Evolutionary conservation across 2,797 vertebrate species (phyloP).

Genomic region (Antrozous pallidus): DNA sequence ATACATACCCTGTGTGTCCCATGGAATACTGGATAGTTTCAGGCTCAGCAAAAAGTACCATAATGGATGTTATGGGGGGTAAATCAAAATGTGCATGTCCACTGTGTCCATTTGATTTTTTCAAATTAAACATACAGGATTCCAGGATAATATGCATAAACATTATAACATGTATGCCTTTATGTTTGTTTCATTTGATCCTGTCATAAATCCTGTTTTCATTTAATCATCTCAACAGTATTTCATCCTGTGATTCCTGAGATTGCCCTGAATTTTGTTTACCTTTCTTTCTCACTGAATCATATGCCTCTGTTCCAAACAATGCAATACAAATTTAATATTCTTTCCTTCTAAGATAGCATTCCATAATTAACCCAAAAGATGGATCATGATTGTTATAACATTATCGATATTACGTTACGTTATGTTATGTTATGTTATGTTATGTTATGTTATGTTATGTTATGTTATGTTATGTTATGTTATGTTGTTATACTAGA

Average conservation of each 20-base stretch:
- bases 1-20: rapidly evolving
- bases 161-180: not conserved
- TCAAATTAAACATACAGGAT: not conserved
- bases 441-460: not conserved
- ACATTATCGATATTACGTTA: not conserved
- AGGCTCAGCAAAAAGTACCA: not conserved
- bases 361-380: not conserved
- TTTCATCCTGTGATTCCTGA: not conserved
- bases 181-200: not conserved
- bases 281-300: not conserved
- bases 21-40: not conserved
- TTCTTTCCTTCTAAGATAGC: not conserved
- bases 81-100: not conserved
- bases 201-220: not conserved
- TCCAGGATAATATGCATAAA: not conserved
- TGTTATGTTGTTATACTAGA: too few species aligned
- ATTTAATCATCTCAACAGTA: not conserved
- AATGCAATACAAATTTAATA: not conserved
- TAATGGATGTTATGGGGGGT: rapidly evolving
- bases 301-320: not conserved
- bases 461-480: too few species aligned
- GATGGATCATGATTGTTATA: not conserved
- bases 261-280: not conserved
- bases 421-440: not conserved
- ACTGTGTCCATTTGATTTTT: not conserved